Conservation (phyloP, 2,113 vertebrate species). For the Podilymbus podiceps region DNA sequence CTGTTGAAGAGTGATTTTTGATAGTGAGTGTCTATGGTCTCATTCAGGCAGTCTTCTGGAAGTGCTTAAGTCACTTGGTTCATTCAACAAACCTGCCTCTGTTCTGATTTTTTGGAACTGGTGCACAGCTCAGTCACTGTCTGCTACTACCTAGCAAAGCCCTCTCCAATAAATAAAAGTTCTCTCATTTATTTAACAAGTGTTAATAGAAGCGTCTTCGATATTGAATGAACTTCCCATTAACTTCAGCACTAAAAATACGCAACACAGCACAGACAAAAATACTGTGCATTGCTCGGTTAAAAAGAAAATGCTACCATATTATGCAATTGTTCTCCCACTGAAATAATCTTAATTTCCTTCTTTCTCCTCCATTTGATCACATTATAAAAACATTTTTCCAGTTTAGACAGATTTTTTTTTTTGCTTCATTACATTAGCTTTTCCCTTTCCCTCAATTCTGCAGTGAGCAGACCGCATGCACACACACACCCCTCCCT, state of each 20-base stretch:
- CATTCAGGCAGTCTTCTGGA: background rate
- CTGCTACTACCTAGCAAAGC: background rate
- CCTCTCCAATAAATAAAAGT: background rate
- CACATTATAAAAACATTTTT: constrained; percentile 59
- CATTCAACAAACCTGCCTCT: background rate
- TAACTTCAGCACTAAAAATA: background rate
- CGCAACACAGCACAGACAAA: background rate
- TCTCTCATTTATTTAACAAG: background rate
- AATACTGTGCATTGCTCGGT: background rate
- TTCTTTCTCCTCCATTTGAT: constrained; percentile 48
- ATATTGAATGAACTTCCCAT: background rate
- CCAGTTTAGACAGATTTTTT: constrained; percentile 27
- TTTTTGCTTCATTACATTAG: constrained; percentile 64
- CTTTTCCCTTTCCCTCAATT: constrained; percentile 24
- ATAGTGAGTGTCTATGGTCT: background rate
- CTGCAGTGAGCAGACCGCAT: constrained; percentile 9
- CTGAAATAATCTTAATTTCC: constrained; percentile 13
- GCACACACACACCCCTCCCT: background rate
- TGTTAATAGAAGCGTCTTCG: background rate
- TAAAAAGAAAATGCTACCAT: background rate
- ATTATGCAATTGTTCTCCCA: background rate
- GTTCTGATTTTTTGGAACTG: background rate
- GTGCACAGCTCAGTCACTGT: background rate
- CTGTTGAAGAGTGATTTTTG: background rate
- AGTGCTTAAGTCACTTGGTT: background rate